A percentile compares a stretch with the other conserved stretches of the same genome.
Conservation (phyloP, 2,888 invertebrate species). For the Loripinus fragilis region DNA sequence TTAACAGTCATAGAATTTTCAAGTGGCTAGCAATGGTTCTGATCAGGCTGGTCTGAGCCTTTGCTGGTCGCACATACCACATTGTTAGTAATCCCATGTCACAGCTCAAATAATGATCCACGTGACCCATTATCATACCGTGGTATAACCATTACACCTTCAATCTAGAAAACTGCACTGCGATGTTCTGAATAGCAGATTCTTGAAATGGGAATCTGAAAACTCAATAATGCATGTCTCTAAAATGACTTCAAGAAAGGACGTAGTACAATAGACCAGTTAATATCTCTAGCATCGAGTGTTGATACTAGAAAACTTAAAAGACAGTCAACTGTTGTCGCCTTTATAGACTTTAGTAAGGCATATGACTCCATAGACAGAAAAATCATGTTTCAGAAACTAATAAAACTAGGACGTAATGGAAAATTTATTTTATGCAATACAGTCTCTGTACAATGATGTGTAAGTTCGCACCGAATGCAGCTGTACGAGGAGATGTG, state of each 20-base stretch:
- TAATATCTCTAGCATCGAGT: neutral
- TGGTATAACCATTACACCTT: conserved; percentile 3
- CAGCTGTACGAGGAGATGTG: neutral
- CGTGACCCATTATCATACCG: neutral
- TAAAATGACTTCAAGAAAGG: neutral
- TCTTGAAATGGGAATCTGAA: neutral
- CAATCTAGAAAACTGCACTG: neutral
- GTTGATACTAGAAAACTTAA: conserved; percentile 17
- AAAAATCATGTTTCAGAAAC: neutral
- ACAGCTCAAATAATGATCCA: neutral
- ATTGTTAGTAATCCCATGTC: too few relatives aligned
- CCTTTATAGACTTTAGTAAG: conserved; percentile 16
- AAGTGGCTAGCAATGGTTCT: too few relatives aligned
- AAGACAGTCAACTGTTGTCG: conserved; percentile 6
- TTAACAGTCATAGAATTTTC: too few relatives aligned
- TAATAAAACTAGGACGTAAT: neutral
- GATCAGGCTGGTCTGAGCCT: too few relatives aligned
- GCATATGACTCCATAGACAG: conserved; percentile 19
- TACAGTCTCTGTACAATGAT: conserved; percentile 6
- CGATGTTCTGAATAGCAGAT: conserved; percentile 2
- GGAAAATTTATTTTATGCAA: neutral
- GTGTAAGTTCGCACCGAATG: conserved; percentile 2
- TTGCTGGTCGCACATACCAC: too few relatives aligned
- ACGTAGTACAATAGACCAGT: neutral
- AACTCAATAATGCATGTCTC: neutral